Conservation (phyloP, 2,797 vertebrate species). For the Falco berigora region DNA sequence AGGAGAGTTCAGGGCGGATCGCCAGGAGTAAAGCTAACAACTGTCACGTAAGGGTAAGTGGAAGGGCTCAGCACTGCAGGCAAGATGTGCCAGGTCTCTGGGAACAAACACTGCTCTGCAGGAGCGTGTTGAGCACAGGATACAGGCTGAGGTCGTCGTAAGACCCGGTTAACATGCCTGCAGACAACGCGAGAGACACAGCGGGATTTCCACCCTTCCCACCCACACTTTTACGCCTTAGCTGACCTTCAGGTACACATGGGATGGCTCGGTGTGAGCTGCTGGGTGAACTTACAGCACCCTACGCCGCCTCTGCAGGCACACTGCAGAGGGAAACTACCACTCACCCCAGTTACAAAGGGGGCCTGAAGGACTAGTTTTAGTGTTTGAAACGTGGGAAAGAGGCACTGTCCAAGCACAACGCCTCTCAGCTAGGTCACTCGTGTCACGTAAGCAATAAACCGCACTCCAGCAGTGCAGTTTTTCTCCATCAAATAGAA, state of each 20-base stretch:
- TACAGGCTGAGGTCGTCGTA: fast-evolving
- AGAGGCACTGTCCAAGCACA: not conserved
- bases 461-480: too few relatives aligned
- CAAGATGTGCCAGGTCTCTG: not conserved
- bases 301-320: not conserved
- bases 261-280: not conserved
- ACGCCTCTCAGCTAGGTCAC: not conserved
- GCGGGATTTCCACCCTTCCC: not conserved
- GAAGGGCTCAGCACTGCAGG: not conserved
- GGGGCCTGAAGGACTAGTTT: not conserved
- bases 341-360: not conserved
- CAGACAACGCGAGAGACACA: not conserved
- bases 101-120: not conserved
- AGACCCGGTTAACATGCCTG: fast-evolving
- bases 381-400: fast-evolving
- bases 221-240: too few relatives aligned
- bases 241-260: fast-evolving
- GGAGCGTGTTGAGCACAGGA: too few relatives aligned
- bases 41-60: fast-evolving
- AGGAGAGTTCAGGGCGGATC: not conserved
- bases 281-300: not conserved
- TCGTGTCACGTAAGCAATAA: fast-evolving
- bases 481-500: not conserved
- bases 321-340: not conserved
- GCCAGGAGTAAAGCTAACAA: fast-evolving